A percentile compares a stretch with the other conserved stretches of the same genome.
phyloP scores from a whole-genome alignment of 2,888 invertebrate species.

The Platycheirus albimanus region DNA sequence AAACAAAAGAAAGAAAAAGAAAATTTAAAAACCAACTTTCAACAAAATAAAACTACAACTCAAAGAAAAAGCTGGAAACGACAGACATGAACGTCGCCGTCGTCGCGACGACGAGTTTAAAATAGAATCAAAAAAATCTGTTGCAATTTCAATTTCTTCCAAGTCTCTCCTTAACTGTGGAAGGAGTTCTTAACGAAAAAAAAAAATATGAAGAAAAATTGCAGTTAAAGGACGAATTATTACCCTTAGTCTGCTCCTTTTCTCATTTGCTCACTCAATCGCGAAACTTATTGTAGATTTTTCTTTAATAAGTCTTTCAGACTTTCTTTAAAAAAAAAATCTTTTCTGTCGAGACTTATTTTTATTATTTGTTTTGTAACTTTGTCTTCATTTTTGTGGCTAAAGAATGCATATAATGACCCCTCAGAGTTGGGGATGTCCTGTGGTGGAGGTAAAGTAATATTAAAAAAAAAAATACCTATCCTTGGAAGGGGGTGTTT shows the following conservation, averaged over 20 bases:
- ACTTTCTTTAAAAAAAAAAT: conserved; percentile 14
- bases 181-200: conserved; percentile 20
- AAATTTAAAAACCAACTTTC: conserved; percentile 28
- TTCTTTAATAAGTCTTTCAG: conserved; percentile 57
- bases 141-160: conserved; percentile 46
- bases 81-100: not conserved
- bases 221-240: conserved; percentile 50
- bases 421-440: conserved; percentile 10
- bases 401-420: conserved; percentile 61
- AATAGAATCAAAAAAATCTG: conserved; percentile 26
- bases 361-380: conserved; percentile 1
- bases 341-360: conserved; percentile 37
- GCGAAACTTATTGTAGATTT: conserved; percentile 49
- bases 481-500: not conserved
- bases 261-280: conserved; percentile 37
- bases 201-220: conserved; percentile 19
- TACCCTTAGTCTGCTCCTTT: conserved; percentile 49
- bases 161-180: conserved; percentile 9
- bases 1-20: not conserved
- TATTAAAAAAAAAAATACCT: conserved; percentile 42
- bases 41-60: conserved; percentile 13
- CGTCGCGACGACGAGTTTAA: conserved; percentile 5
- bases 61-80: conserved; percentile 28
- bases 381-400: conserved; percentile 36
- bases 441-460: conserved; percentile 16